Percentiles rank a stretch among this genome's conserved stretches.
Conservation (phyloP, 2,113 vertebrate genomes). For the Otus sunia region DNA sequence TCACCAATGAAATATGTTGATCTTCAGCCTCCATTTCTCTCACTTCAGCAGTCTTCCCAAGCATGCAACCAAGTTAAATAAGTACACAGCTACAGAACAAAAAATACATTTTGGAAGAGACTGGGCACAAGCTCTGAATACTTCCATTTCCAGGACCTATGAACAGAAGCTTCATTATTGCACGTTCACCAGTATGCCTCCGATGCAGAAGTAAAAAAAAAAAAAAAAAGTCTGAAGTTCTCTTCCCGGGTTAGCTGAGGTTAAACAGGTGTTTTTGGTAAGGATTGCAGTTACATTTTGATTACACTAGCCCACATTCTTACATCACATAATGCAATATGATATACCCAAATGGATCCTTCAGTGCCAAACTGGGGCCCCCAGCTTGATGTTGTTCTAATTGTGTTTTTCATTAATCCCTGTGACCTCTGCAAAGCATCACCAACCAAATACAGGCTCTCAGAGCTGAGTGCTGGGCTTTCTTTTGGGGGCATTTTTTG, state of each 20-base stretch:
- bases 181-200: not conserved
- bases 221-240: not conserved
- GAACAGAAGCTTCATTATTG: constrained; percentile 5
- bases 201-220: not conserved
- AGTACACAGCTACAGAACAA: not conserved
- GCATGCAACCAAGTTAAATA: not conserved
- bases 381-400: constrained; percentile 52
- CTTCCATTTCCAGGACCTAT: not conserved
- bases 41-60: not conserved
- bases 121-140: not conserved
- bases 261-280: constrained; percentile 71
- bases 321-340: constrained; percentile 63
- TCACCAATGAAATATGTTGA: not conserved
- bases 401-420: constrained; percentile 67
- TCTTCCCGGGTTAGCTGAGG: constrained; percentile 49
- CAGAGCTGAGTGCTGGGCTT: not conserved
- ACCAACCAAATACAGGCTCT: not conserved
- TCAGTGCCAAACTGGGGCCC: constrained; percentile 33
- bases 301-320: constrained; percentile 67
- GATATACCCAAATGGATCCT: constrained; percentile 55
- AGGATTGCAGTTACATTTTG: constrained; percentile 71
- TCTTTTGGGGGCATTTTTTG: not conserved
- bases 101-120: not conserved
- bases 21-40: not conserved
- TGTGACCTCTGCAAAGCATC: constrained; percentile 51